Conservation (phyloP, 1,140 invertebrate species). For the Eciton burchellii region DNA sequence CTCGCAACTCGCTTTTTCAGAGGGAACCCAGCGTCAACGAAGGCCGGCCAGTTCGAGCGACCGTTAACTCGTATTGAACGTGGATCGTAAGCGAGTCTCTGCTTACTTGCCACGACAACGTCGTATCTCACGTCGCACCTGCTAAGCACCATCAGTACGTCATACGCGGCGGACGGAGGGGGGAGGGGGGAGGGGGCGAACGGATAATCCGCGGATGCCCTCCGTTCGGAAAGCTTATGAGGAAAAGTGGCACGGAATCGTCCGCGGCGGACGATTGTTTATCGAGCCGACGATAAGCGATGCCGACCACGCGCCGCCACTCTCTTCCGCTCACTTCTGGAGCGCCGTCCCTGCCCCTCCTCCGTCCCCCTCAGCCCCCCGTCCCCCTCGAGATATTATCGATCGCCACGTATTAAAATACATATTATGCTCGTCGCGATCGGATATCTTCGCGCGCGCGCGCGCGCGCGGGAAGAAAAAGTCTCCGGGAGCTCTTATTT, state of each 20-base stretch:
- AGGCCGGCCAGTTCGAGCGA: conserved; percentile 9
- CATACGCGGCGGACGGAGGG: too few relatives aligned
- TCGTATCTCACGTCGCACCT: conserved; percentile 75
- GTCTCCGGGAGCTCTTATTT: conserved; percentile 42
- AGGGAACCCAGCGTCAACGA: conserved; percentile 18
- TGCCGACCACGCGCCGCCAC: conserved; percentile 1
- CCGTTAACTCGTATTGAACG: conserved; percentile 29
- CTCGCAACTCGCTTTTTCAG: conserved; percentile 8
- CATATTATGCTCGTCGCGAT: conserved; percentile 8
- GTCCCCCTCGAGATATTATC: too few relatives aligned
- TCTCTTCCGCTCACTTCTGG: too few relatives aligned
- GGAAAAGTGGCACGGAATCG: conserved; percentile 54
- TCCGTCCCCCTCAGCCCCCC: too few relatives aligned
- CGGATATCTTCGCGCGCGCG: too few relatives aligned
- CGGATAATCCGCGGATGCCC: conserved; percentile 54
- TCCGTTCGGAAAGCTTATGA: background rate
- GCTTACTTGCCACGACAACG: conserved; percentile 71
- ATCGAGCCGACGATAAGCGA: conserved; percentile 50
- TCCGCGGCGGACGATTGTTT: conserved; percentile 52
- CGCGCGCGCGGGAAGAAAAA: background rate
- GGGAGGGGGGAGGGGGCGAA: conserved; percentile 28
- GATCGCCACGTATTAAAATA: conserved; percentile 48
- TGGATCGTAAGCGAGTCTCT: conserved; percentile 41
- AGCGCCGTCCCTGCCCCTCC: too few relatives aligned
- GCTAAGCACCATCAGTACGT: conserved; percentile 70